Evolutionary conservation across 2,888 invertebrate species (phyloP).

Genomic region (Microchrysa polita): DNA sequence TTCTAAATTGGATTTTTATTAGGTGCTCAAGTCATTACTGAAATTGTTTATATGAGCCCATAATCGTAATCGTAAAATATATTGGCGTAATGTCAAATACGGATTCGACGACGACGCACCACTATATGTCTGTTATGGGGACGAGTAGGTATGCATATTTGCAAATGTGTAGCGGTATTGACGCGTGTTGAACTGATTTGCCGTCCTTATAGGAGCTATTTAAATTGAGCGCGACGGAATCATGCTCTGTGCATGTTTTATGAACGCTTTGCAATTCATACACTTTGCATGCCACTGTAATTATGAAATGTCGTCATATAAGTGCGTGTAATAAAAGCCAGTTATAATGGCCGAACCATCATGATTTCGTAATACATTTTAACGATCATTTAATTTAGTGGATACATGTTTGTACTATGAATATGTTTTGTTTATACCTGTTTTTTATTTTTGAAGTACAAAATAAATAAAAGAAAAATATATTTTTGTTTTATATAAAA

Average conservation of each 20-base stretch:
- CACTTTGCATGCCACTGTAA: not conserved
- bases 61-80: slow-evolving; percentile 49
- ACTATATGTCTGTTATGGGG: too few relatives aligned
- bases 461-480: not conserved
- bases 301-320: not conserved
- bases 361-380: slow-evolving; percentile 47
- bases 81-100: slow-evolving; percentile 43
- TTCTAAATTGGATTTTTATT: slow-evolving; percentile 51
- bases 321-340: not conserved
- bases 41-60: slow-evolving; percentile 48
- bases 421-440: slow-evolving; percentile 41
- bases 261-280: not conserved
- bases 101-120: not conserved
- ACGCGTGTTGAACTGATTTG: slow-evolving; percentile 17
- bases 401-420: slow-evolving; percentile 34
- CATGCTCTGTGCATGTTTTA: too few relatives aligned
- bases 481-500: too few relatives aligned
- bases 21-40: slow-evolving; percentile 49
- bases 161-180: not conserved
- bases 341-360: slow-evolving; percentile 38
- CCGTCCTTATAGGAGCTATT: slow-evolving; percentile 26
- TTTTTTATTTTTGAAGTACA: too few relatives aligned
- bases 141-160: too few relatives aligned
- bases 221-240: slow-evolving; percentile 3
- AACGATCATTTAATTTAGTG: slow-evolving; percentile 46